Conservation (phyloP, 2,888 invertebrate species). For the Dolomedes plantarius region DNA sequence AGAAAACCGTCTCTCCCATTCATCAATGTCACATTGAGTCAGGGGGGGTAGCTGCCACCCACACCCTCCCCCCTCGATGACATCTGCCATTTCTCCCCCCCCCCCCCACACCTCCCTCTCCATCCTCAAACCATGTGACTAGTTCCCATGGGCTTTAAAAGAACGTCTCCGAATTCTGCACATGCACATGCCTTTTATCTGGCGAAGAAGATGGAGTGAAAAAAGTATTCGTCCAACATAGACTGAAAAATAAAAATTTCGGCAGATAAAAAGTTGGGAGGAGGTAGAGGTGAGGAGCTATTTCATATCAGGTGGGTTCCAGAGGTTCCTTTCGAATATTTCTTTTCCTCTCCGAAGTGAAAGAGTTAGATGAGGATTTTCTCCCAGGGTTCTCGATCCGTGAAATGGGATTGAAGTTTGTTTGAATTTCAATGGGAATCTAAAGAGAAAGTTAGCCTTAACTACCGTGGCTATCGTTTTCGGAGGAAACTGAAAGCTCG, state of each 20-base stretch:
- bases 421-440: conserved; percentile 1
- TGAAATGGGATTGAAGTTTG: conserved; percentile 4
- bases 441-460: not conserved
- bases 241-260: conserved; percentile 44
- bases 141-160: conserved; percentile 61
- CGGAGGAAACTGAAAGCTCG: not conserved
- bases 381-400: not conserved
- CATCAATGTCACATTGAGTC: conserved; percentile 71
- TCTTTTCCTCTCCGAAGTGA: not conserved
- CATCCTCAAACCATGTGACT: conserved; percentile 47
- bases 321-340: conserved; percentile 51
- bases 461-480: not conserved
- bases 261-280: not conserved
- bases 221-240: conserved; percentile 45
- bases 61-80: conserved; percentile 61
- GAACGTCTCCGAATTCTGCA: conserved; percentile 29
- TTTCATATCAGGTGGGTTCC: conserved; percentile 65
- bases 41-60: conserved; percentile 23
- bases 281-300: not conserved
- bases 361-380: conserved; percentile 2
- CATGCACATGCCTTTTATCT: conserved; percentile 41
- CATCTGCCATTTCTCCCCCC: conserved; percentile 50
- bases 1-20: conserved; percentile 45
- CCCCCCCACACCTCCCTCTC: conserved; percentile 29
- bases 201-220: conserved; percentile 16